phyloP scores from a whole-genome alignment of 2,797 vertebrate species.

The Artibeus jamaicensis region DNA sequence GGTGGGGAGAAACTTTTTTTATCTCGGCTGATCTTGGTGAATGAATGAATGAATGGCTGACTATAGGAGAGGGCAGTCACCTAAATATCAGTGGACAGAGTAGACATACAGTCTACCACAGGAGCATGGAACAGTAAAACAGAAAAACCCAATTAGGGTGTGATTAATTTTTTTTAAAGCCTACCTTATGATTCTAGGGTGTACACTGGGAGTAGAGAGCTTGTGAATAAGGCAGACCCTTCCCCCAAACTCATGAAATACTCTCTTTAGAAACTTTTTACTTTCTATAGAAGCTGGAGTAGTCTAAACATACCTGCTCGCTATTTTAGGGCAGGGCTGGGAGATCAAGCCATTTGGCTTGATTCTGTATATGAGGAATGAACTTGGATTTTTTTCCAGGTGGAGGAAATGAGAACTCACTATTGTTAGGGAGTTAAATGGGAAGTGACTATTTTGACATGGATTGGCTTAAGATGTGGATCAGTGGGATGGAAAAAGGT shows the following conservation, averaged over 20 bases:
- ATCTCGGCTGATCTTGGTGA: not conserved
- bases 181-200: not conserved
- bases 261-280: not conserved
- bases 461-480: not conserved
- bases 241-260: not conserved
- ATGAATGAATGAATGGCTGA: not conserved
- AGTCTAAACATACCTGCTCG: not conserved
- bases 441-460: not conserved
- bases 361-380: slow-evolving; percentile 1
- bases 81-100: not conserved
- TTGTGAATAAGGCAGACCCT: not conserved
- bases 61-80: not conserved
- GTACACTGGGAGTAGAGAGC: not conserved
- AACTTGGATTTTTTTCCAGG: not conserved
- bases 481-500: not conserved
- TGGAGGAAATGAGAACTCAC: not conserved
- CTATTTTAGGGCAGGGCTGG: not conserved
- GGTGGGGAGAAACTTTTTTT: no score
- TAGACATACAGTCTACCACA: not conserved
- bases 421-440: not conserved
- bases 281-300: not conserved
- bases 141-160: not conserved
- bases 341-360: not conserved
- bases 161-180: not conserved
- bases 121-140: not conserved